Evolutionary conservation across 2,113 vertebrate genomes (phyloP).

Genomic region (Melanocharis versteri): DNA sequence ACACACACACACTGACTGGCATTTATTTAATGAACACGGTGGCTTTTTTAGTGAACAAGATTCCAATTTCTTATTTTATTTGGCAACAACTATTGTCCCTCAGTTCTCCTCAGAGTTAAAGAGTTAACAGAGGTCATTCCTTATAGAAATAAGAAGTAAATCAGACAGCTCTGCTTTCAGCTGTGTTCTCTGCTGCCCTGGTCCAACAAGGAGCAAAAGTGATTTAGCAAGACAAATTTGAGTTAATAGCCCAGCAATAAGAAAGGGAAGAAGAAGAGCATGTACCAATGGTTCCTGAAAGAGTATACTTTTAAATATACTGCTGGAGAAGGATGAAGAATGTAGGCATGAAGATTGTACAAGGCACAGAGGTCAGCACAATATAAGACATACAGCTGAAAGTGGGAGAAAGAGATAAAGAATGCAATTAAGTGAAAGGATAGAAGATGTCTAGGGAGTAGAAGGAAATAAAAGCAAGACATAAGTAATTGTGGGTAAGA

Average conservation of each 20-base stretch:
- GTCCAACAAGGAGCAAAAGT: neutral
- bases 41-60: neutral
- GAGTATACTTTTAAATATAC: neutral
- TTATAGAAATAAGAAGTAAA: neutral
- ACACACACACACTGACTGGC: accelerated
- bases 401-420: slow-evolving; percentile 54
- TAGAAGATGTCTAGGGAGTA: slow-evolving; percentile 38
- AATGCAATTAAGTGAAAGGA: slow-evolving; percentile 45
- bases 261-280: neutral
- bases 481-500: slow-evolving; percentile 11
- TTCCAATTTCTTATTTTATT: neutral
- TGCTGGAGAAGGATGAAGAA: neutral
- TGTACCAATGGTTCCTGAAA: neutral
- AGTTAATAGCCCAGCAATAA: slow-evolving; percentile 11
- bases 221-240: slow-evolving; percentile 9
- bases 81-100: neutral
- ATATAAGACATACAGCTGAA: slow-evolving; percentile 6
- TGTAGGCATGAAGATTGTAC: neutral
- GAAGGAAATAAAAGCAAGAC: slow-evolving; percentile 53
- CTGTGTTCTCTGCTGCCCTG: neutral
- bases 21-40: neutral
- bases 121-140: neutral
- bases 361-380: slow-evolving; percentile 14
- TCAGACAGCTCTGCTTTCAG: neutral
- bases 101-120: neutral